A percentile compares a stretch with the other conserved stretches of the same genome.
Conservation (phyloP, 1,140 invertebrate species). For the Drosophila kurseongensis region DNA sequence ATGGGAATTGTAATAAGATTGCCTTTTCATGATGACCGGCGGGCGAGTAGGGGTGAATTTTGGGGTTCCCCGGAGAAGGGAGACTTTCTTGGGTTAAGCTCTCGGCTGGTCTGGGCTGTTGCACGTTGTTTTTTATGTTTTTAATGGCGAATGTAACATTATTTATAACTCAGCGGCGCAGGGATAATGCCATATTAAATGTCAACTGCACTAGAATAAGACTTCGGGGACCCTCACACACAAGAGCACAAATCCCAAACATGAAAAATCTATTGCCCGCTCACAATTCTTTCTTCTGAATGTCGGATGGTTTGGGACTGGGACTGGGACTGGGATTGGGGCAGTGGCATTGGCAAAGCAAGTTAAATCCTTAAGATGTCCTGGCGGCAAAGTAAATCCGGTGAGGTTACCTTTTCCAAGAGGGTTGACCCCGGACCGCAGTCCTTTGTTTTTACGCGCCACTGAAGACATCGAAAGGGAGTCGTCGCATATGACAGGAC, state of each 20-base stretch:
- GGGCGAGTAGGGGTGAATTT: constrained; percentile 26
- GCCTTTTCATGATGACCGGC: constrained; percentile 22
- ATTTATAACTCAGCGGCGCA: constrained; percentile 80
- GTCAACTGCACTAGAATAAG: constrained; percentile 79
- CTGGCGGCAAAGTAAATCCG: constrained; percentile 73
- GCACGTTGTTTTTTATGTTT: constrained; percentile 69
- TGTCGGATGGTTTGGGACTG: constrained; percentile 4
- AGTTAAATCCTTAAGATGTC: constrained; percentile 82
- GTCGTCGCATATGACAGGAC: constrained; percentile 56
- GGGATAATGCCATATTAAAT: constrained; percentile 81
- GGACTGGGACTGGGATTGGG: neutral
- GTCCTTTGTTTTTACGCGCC: constrained; percentile 74
- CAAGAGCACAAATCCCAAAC: constrained; percentile 74
- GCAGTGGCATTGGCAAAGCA: constrained; percentile 11
- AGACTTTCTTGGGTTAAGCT: constrained; percentile 35
- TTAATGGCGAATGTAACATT: constrained; percentile 77
- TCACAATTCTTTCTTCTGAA: constrained; percentile 46
- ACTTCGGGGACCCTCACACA: constrained; percentile 64
- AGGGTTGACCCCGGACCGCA: constrained; percentile 50
- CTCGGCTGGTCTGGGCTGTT: constrained; percentile 28
- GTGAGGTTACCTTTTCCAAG: constrained; percentile 67
- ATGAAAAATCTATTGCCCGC: constrained; percentile 78
- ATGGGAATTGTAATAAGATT: constrained; percentile 47
- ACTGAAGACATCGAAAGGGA: constrained; percentile 65
- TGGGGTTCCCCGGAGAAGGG: constrained; percentile 1